Conservation (phyloP, 2,113 vertebrate genomes). For the Phylloscopus trochilus region DNA sequence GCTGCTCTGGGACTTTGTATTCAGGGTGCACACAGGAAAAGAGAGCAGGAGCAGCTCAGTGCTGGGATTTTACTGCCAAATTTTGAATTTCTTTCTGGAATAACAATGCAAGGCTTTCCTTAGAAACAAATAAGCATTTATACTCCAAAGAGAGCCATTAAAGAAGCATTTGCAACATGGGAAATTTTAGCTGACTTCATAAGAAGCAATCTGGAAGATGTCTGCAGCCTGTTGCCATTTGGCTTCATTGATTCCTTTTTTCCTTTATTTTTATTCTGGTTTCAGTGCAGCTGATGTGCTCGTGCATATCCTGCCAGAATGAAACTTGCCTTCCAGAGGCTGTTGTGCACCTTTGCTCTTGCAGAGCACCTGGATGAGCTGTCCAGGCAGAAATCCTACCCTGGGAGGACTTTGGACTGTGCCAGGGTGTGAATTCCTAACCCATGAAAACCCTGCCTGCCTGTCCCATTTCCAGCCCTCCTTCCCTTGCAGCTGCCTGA, state of each 20-base stretch:
- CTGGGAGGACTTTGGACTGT: not conserved
- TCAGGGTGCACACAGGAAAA: not conserved
- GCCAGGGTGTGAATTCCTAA: not conserved
- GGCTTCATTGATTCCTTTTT: not conserved
- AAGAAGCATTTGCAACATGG: not conserved
- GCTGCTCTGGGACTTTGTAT: not conserved
- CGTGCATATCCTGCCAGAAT: not conserved
- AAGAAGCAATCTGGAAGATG: not conserved
- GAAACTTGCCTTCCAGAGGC: not conserved
- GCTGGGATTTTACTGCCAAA: not conserved
- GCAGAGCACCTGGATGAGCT: not conserved
- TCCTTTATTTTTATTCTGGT: not conserved
- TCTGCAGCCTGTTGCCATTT: not conserved
- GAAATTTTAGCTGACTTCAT: not conserved
- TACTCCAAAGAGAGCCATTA: not conserved
- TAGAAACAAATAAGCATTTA: not conserved
- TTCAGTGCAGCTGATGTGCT: not conserved
- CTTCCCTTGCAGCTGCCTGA: not conserved
- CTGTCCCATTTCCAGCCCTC: not conserved
- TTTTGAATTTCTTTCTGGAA: not conserved
- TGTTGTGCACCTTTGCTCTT: not conserved
- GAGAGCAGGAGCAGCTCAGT: not conserved
- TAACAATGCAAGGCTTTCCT: not conserved
- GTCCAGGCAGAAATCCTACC: not conserved
- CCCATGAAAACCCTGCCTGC: not conserved